Evolutionary conservation across 2,888 invertebrate genomes (phyloP).

Genomic region (Drosophila yooni): DNA sequence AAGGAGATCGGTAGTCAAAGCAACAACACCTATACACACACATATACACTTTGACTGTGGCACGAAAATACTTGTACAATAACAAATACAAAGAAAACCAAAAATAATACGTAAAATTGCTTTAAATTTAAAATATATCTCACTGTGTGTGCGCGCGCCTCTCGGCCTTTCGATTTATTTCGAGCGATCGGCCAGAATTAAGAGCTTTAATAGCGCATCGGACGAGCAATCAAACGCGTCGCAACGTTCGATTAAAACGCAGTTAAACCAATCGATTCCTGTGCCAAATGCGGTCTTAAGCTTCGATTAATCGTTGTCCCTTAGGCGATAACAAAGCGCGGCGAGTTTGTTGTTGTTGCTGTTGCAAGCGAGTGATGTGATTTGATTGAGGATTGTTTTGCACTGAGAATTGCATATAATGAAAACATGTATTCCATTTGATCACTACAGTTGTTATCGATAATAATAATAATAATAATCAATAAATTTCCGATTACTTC

Average conservation of each 20-base stretch:
- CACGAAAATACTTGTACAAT: constrained; percentile 66
- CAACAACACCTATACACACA: constrained; percentile 50
- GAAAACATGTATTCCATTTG: neutral
- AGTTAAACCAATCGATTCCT: constrained; percentile 27
- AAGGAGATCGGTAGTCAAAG: constrained; percentile 69
- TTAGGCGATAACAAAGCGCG: neutral
- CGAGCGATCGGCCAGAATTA: constrained; percentile 75
- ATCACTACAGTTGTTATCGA: neutral
- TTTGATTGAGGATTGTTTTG: neutral
- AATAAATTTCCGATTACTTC: neutral
- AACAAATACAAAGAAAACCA: constrained; percentile 67
- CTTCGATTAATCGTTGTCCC: neutral
- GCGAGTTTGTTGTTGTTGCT: neutral
- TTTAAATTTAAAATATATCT: constrained; percentile 80
- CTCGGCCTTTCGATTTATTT: constrained; percentile 79
- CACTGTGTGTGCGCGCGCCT: constrained; percentile 33
- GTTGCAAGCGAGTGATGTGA: neutral
- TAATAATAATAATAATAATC: no score
- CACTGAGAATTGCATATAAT: neutral
- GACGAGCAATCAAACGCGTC: constrained; percentile 64
- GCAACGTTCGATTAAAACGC: constrained; percentile 32
- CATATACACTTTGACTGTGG: constrained; percentile 11
- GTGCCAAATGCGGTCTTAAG: neutral
- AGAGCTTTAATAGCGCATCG: constrained; percentile 69
- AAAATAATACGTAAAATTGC: constrained; percentile 68